Evolutionary conservation across 2,113 vertebrate genomes (phyloP).

Genomic region (Crocuta crocuta): DNA sequence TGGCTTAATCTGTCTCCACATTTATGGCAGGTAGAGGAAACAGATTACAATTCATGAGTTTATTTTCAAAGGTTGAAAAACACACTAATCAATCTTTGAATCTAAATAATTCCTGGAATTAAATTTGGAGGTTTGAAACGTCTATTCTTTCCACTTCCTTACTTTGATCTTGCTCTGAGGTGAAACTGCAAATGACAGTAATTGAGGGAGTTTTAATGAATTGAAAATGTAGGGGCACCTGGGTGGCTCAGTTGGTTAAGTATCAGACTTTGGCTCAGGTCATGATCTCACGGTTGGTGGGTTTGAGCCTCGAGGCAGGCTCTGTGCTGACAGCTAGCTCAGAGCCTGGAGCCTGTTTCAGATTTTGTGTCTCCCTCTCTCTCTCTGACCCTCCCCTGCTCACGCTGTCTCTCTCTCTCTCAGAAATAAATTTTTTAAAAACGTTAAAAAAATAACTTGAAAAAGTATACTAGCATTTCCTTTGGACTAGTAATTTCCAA

Average conservation of each 20-base stretch:
- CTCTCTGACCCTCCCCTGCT: no score
- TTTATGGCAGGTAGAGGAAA: neutral
- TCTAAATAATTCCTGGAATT: neutral
- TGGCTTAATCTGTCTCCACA: neutral
- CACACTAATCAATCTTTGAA: neutral
- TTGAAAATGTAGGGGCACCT: neutral
- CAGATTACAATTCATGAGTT: neutral
- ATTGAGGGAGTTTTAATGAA: neutral
- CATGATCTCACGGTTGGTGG: no score
- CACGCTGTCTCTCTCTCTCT: no score
- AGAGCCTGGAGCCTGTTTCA: no score
- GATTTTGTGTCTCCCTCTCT: no score
- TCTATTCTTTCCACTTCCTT: neutral
- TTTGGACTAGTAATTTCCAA: neutral
- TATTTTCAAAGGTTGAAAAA: conserved; percentile 20
- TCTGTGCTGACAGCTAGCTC: no score
- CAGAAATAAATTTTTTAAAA: no score
- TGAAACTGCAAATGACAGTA: neutral
- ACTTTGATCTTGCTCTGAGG: neutral
- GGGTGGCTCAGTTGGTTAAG: no score
- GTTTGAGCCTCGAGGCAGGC: no score
- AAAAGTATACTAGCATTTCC: neutral
- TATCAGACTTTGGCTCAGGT: no score
- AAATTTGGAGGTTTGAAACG: neutral
- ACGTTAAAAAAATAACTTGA: neutral